Evolutionary conservation across 2,797 vertebrate species (phyloP).

Genomic region (Halcyon leucocephala): DNA sequence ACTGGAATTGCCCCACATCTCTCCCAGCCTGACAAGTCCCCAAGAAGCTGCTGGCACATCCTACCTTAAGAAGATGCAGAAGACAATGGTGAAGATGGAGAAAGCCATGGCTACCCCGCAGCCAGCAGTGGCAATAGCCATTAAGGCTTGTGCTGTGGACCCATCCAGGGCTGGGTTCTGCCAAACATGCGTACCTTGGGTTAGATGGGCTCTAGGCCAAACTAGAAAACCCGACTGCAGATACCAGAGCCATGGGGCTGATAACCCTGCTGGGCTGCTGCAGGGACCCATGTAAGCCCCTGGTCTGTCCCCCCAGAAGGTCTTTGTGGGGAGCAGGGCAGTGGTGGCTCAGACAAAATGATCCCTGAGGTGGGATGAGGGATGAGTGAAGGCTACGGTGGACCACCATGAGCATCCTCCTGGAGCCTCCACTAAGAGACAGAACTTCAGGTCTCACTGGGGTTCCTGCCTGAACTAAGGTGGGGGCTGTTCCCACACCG

Average conservation of each 20-base stretch:
- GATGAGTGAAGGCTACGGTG: background rate
- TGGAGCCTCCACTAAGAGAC: background rate
- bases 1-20: background rate
- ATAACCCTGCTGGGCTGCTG: background rate
- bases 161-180: slow-evolving; percentile 66
- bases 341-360: background rate
- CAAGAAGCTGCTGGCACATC: background rate
- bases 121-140: slow-evolving; percentile 50
- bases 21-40: background rate
- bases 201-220: background rate
- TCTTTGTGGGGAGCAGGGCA: background rate
- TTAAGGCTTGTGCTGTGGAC: background rate
- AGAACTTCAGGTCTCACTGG: background rate
- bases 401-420: background rate
- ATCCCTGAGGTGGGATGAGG: background rate
- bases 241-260: background rate
- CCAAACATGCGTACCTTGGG: background rate
- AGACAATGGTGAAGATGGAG: slow-evolving; percentile 33
- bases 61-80: slow-evolving; percentile 67
- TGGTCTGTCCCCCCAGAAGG: background rate
- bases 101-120: slow-evolving; percentile 59
- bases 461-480: background rate
- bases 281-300: background rate
- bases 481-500: background rate
- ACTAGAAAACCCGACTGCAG: background rate